Evolutionary conservation across 2,113 vertebrate species (phyloP).

Genomic region (Phyllostomus hastatus): DNA sequence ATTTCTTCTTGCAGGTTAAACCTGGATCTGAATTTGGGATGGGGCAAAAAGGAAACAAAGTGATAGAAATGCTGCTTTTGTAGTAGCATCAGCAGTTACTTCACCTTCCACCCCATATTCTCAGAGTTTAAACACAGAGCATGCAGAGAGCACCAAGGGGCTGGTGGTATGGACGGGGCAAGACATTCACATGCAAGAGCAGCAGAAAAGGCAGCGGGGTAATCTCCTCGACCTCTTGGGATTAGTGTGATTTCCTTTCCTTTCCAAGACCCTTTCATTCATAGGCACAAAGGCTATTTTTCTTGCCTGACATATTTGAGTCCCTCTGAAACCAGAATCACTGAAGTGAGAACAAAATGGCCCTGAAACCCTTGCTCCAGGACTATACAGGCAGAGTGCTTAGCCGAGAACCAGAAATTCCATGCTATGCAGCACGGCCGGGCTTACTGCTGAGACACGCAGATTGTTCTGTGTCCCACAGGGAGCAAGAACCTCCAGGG

Average conservation of each 20-base stretch:
- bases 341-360: not conserved
- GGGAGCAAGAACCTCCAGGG: not conserved
- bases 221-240: not conserved
- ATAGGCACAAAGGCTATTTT: conserved; percentile 4
- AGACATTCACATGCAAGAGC: conserved; percentile 64
- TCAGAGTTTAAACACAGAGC: conserved; percentile 66
- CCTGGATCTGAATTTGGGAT: conserved; percentile 3
- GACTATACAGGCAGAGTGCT: not conserved
- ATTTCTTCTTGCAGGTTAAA: not conserved
- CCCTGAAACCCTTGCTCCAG: not conserved
- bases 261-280: not conserved
- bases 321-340: conserved; percentile 32
- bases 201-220: conserved; percentile 43
- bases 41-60: not conserved
- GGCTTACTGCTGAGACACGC: not conserved
- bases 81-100: not conserved
- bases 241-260: not conserved
- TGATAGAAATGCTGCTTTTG: conserved; percentile 33
- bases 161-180: conserved; percentile 30
- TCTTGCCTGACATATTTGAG: conserved; percentile 29
- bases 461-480: conserved; percentile 34
- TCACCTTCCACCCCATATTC: conserved; percentile 23
- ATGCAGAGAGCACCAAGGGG: conserved; percentile 49
- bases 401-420: conserved; percentile 40
- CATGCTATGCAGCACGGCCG: not conserved